Conservation (phyloP, 2,797 vertebrate genomes). For the Hoplostethus atlanticus region DNA sequence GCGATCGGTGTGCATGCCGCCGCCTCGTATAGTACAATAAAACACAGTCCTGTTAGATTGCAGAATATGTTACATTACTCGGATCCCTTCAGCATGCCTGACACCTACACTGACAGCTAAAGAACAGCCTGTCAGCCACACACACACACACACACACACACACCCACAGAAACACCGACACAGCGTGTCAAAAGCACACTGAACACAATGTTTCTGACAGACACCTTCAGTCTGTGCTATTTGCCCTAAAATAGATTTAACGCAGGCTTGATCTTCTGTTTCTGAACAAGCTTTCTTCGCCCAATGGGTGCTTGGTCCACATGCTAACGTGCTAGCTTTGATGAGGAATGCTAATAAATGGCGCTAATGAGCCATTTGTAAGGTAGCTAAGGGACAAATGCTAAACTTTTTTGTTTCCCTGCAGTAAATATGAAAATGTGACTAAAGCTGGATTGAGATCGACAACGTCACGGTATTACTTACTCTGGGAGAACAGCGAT, state of each 20-base stretch:
- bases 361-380: slow-evolving; percentile 14
- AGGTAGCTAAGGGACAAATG: slow-evolving; percentile 16
- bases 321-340: slow-evolving; percentile 48
- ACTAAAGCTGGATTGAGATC: not conserved
- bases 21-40: slow-evolving; percentile 1
- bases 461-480: not conserved
- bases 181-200: slow-evolving; percentile 47
- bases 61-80: slow-evolving; percentile 22
- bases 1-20: not conserved
- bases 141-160: slow-evolving; percentile 7
- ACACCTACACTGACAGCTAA: slow-evolving; percentile 61
- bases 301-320: slow-evolving; percentile 26
- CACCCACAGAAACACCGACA: slow-evolving; percentile 1
- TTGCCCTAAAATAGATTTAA: slow-evolving; percentile 57
- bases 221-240: slow-evolving; percentile 55
- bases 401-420: slow-evolving; percentile 1
- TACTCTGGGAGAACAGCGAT: too few relatives aligned
- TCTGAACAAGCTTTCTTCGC: slow-evolving; percentile 35
- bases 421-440: not conserved
- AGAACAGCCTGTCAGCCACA: slow-evolving; percentile 61
- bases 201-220: slow-evolving; percentile 48
- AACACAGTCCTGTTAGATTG: slow-evolving; percentile 2
- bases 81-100: slow-evolving; percentile 39
- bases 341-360: slow-evolving; percentile 41
- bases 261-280: slow-evolving; percentile 39